Evolutionary conservation across 2,113 vertebrate species (phyloP), one percentile per base, ranked within the genome.

Genomic region (Condylura cristata): DNA sequence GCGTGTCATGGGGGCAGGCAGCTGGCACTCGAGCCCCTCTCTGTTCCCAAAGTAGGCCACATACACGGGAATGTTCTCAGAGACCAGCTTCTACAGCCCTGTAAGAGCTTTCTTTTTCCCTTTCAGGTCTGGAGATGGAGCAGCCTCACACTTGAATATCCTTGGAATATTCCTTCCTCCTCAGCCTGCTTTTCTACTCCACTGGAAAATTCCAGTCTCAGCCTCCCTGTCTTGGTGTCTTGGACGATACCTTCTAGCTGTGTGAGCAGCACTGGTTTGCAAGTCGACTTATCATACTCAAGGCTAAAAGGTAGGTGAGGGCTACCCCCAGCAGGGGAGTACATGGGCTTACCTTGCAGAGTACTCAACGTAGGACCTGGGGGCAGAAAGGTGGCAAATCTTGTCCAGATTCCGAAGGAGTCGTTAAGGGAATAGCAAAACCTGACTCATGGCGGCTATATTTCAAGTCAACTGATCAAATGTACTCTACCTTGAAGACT

Each of bases 191-290:
- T 16, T 65, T 20, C 46, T n/a, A 22, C 17, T 30, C 39, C 39
- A 30, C 53, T 39, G 65, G 91, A 56, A 94, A 61, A 91, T 61
- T 66, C 63, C 87, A 86, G 44, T 56, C 28, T 65, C 86, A 12
- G 17, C 3, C 6, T 39, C 68, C 14, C 58, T 90, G 9, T 41
- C 37, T 60, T 6, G 17, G 51, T 20, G 18, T 53, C 48, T 37
- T 39, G 79, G 91, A 72, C 8, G 28, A 0, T 24, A 61, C 81
- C 44, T 30, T 71, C 63, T 26, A 76, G 74, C 58, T 24, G 1
- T 9, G 8, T 1, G 56, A 80, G 85, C 37, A 71, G 46, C 17
- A n/a, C 32, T 53, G 9, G 4, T 63, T n/a, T 34, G 83, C 61
- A 88, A 66, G 58, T 34, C 39, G 34, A 41, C 18, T 32, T 70